Base-by-base conservation (phyloP, 1,140 invertebrate genomes). In the Hylaeus anthracinus region DNA sequence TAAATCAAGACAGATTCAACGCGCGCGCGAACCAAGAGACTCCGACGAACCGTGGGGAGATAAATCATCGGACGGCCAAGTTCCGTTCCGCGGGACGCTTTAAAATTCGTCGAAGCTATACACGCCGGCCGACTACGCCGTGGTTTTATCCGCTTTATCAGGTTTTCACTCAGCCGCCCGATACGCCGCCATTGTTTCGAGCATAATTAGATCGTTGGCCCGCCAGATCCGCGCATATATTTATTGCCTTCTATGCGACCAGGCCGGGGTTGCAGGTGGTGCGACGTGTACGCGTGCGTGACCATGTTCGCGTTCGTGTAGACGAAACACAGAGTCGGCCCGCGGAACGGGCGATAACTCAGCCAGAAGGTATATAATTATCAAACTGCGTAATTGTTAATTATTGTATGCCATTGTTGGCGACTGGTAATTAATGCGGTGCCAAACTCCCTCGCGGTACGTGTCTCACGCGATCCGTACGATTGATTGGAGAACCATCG, bases 351-450 rank as follows among this genome's bases (percentile, higher is more conserved):
- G 56, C 83, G 85, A 88, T 90, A 92, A 92, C 90, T 90, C 90
- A 90, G 72, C 79, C 67, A 72, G 67, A 48, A 76, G 86, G 81
- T 90, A 88, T 90, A 90, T 90, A 90, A 92, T 92, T 92, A 91
- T 87, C 89, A 88, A 86, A 84, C 88, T 86, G 86, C 81, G 85
- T 92, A 91, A 92, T 92, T 92, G 90, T 92, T 92, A 91, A 92
- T 92, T 91, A 91, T 91, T 89, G 89, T 51, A 51, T 82, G 79
- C 90, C 76, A 91, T 91, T 91, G 88, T 91, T 91, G 81, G 76
- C 66, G 81, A 66, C 71, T 70, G 80, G 83, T 89, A 90, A 90
- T 91, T 91, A 89, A 90, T 83, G 84, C 82, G 72, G 83, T 89
- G 84, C 81, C 71, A 80, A 86, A 87, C 67, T 78, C 72, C 75